Evolutionary conservation across 2,113 vertebrate genomes (phyloP), one percentile per base, ranked within the genome.

Genomic region (Apodemus speciosus): DNA sequence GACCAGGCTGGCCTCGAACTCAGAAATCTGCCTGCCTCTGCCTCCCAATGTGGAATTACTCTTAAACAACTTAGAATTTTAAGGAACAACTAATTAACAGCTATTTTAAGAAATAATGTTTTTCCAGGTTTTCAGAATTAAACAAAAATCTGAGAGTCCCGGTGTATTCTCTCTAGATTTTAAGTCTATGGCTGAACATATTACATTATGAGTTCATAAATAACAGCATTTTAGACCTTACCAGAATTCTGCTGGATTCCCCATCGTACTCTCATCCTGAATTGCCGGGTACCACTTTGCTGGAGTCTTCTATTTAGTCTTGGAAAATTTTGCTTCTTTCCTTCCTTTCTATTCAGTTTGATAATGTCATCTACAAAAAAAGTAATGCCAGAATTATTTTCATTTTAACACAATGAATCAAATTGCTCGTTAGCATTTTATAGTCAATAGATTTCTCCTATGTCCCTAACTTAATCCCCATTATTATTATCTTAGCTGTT

Each of bases 301-400:
- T 97, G 96, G 72, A 99, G 96, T 27, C 95, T 97, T 95, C 98
- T 98, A 92, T 98, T 99, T 88, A 98, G 96, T 83, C 98, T 97
- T 4, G 98, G 98, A 87, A 97, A 97, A 96, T 97, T 99, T 87
- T 98, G 98, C 32, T 98, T 98, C 94, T 99, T 98, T 91, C 98
- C 98, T 97, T 99, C 99, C 96, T 98, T 99, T 97, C 98, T 99
- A 97, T 99, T 99, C 97, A 99, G 93, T 89, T 98, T 99, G 97
- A 99, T 99, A 75, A 99, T 99, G 96, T 99, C 99, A 98, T 99
- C 99, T 99, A 97, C 46, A n/a, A 96, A 8, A 96, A 9, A 94
- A 95, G 0, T 87, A 96, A 93, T 72, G 27, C 14, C 53, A 89
- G 5, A 49, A 84, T 92, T 89, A 95, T 90, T 76, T 95, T 94